Evolutionary conservation across 2,113 vertebrate species (phyloP), one percentile per base, ranked within the genome.

Genomic region (Anolis carolinensis): DNA sequence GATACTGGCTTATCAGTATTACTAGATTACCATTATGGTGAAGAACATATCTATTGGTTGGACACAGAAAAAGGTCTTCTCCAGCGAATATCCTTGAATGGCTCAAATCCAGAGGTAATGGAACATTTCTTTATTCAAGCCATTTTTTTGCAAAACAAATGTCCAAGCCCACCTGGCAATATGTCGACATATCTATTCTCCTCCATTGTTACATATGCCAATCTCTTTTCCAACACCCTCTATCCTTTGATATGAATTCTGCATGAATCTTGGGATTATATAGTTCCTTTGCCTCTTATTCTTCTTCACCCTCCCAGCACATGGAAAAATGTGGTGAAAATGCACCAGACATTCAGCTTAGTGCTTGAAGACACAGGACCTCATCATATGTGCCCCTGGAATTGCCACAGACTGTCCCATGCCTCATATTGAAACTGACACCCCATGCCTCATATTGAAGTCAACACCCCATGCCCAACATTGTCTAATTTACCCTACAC

Each of bases 11-110:
- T 86, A 1, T 96, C 95, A 0, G 90, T 96, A 0, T 94, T 98
- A 73, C 92, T 96, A 77, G 98, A 99, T 95, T 98, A 98, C 92
- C 95, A 98, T 92, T 98, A 96, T 76, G 87, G 85, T 27, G 96
- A 98, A 63, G 95, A 96, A 85, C 96, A 89, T 79, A 71, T 99
- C 70, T 99, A 98, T 92, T 99, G 99, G 98, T 96, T 97, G 5
- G 96, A 98, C 92, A 94, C 86, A 86, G 94, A 96, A 83, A 95
- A 92, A 10, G 95, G 96, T 30, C 89, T 97, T 16, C 95, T 99
- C 91, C 96, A 97, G 93, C 97, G 96, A 93, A 95, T 96, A 70
- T 93, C 96, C 50, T 84, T 97, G 86, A 96, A 97, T 67, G 97
- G 97, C 78, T 96, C 96, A 81, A 95, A 93, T 65, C 96, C 7